These are phyloP conservation scores for Rhimphoctona megacephalus DNA, from an alignment of 2,888 invertebrate species.

Conservation along the genomic window DNA sequence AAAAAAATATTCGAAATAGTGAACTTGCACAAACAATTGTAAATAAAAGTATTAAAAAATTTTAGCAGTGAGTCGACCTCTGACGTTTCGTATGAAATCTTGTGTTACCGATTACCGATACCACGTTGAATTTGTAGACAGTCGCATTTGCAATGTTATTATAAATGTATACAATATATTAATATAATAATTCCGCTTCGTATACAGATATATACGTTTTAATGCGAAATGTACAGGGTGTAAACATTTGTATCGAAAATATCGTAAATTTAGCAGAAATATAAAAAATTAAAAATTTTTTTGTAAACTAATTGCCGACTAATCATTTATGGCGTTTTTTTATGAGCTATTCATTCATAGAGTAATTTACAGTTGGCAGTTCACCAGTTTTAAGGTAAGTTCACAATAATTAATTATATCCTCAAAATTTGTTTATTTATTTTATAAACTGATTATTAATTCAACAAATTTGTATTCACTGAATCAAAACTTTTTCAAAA, in stretches of 20 bases:
- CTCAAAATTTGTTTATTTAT: neutral
- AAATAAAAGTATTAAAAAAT: neutral
- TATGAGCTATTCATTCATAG: neutral
- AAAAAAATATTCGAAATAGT: neutral
- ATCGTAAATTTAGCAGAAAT: slow-evolving; percentile 68
- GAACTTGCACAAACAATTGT: neutral
- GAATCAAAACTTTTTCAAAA: neutral
- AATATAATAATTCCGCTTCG: slow-evolving; percentile 47
- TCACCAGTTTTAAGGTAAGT: neutral
- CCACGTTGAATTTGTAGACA: neutral
- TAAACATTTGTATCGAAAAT: slow-evolving; percentile 80
- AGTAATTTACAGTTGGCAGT: neutral
- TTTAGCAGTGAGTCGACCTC: neutral
- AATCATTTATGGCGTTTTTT: neutral
- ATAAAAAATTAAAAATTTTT: slow-evolving; percentile 26
- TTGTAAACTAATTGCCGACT: neutral
- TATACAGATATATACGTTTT: slow-evolving; percentile 14
- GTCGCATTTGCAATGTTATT: slow-evolving; percentile 17
- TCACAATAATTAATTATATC: neutral
- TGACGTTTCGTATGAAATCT: neutral
- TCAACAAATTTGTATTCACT: neutral
- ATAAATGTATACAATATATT: slow-evolving; percentile 42
- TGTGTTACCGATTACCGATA: neutral
- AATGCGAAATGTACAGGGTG: slow-evolving; percentile 76
- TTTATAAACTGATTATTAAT: neutral